These are phyloP conservation scores for Sycophila texana DNA, from an alignment of 2,888 invertebrate species.

Conservation along the genomic window DNA sequence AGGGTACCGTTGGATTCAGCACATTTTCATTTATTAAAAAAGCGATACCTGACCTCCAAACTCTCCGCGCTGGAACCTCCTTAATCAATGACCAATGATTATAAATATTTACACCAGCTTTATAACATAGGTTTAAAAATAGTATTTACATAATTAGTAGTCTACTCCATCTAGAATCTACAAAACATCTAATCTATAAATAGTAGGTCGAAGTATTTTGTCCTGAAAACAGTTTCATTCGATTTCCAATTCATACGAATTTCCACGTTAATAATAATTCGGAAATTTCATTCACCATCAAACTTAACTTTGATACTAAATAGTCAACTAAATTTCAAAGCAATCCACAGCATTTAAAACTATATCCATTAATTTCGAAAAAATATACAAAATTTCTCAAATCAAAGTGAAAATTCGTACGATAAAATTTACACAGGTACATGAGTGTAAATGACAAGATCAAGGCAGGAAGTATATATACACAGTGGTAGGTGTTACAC, in stretches of 20 bases:
- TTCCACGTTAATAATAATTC: too few relatives aligned
- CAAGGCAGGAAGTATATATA: not conserved
- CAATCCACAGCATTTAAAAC: too few relatives aligned
- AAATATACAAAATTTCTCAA: not conserved
- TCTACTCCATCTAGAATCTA: not conserved
- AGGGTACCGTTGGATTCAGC: too few relatives aligned
- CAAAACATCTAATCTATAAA: not conserved
- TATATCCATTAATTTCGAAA: too few relatives aligned
- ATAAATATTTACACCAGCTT: conserved; percentile 25
- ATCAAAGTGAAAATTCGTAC: not conserved
- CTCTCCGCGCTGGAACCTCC: too few relatives aligned
- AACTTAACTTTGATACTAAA: not conserved
- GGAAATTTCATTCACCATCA: not conserved
- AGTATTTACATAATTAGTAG: conserved; percentile 27
- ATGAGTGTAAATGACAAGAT: not conserved
- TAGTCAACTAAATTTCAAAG: too few relatives aligned
- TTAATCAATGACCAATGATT: conserved; percentile 21
- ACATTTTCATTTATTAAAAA: too few relatives aligned
- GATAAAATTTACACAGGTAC: not conserved
- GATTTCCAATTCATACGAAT: too few relatives aligned
- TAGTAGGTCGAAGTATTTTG: too few relatives aligned
- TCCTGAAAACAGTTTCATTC: too few relatives aligned
- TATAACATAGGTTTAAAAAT: not conserved
- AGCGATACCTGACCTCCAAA: too few relatives aligned
- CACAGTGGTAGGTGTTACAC: not conserved